phyloP scores from a whole-genome alignment of 1,140 invertebrate genomes.

The Hetaerina americana region DNA sequence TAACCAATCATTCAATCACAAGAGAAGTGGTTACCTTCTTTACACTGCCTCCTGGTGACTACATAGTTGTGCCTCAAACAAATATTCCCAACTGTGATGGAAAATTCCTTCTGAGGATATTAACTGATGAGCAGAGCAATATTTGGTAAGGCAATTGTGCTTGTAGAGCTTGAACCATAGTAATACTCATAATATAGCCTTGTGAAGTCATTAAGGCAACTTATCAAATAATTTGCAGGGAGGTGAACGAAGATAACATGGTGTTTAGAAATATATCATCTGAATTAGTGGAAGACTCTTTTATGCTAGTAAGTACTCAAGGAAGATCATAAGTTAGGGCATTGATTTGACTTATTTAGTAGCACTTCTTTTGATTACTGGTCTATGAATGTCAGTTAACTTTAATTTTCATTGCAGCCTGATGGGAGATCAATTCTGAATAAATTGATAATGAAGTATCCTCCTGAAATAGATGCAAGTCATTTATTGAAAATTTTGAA shows the following conservation, averaged over 20 bases:
- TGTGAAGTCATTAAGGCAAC: too few relatives aligned
- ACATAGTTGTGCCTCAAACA: slow-evolving; percentile 65
- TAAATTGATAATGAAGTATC: slow-evolving; percentile 40
- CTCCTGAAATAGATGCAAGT: slow-evolving; percentile 46
- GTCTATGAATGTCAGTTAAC: too few relatives aligned
- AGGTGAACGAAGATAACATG: slow-evolving; percentile 65
- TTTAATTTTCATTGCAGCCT: slow-evolving; percentile 26
- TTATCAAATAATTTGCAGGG: slow-evolving; percentile 34
- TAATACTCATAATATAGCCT: slow-evolving; percentile 10
- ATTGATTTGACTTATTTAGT: slow-evolving; percentile 11
- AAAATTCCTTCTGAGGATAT: slow-evolving; percentile 52
- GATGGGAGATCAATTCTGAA: slow-evolving; percentile 34
- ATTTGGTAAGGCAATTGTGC: slow-evolving; percentile 42
- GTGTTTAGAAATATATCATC: slow-evolving; percentile 46
- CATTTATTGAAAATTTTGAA: slow-evolving; percentile 46
- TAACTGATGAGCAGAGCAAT: slow-evolving; percentile 54
- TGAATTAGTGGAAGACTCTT: slow-evolving; percentile 42
- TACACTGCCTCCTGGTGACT: slow-evolving; percentile 58
- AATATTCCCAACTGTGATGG: slow-evolving; percentile 50
- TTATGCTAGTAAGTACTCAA: slow-evolving; percentile 27
- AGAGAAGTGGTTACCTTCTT: slow-evolving; percentile 62
- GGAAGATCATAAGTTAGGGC: background rate
- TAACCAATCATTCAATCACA: slow-evolving; percentile 49
- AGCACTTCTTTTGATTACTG: too few relatives aligned
- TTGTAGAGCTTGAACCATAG: slow-evolving; percentile 5